Evolutionary conservation across 2,797 vertebrate genomes (phyloP).

Genomic region (Eidolon dupreanum): DNA sequence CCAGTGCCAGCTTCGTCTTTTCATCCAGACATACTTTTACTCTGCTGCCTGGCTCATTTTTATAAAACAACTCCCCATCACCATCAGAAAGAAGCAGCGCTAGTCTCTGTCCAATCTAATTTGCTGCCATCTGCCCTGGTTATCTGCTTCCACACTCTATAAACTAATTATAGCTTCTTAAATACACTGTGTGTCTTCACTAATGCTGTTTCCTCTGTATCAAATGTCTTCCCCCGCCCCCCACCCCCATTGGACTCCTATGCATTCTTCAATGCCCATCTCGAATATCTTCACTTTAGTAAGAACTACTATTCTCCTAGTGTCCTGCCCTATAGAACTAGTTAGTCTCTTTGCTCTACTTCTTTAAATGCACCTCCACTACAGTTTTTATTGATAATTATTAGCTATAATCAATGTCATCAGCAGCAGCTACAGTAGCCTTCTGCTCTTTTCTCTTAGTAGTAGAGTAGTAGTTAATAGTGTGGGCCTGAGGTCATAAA

Average conservation of each 20-base stretch:
- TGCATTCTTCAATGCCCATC: conserved; percentile 22
- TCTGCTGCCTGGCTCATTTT: neutral
- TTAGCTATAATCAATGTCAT: neutral
- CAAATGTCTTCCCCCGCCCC: neutral
- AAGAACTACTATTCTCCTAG: neutral
- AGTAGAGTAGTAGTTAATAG: neutral
- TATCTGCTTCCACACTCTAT: neutral
- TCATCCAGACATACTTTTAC: neutral
- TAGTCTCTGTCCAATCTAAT: neutral
- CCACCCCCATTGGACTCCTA: neutral
- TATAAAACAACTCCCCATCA: neutral
- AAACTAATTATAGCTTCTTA: neutral
- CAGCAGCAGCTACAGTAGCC: neutral
- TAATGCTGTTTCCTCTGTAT: neutral
- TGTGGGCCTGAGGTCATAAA: neutral
- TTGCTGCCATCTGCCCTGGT: neutral
- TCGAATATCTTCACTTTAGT: neutral
- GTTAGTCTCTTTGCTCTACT: neutral
- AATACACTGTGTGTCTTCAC: neutral
- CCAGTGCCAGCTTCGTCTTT: neutral
- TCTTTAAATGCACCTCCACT: neutral
- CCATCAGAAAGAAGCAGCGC: neutral
- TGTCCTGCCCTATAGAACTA: neutral
- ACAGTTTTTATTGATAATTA: neutral
- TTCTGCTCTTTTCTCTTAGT: neutral